A percentile compares a stretch with the other conserved stretches of the same genome.
phyloP scores from a whole-genome alignment of 1,140 invertebrate genomes.

The Delia radicum region DNA sequence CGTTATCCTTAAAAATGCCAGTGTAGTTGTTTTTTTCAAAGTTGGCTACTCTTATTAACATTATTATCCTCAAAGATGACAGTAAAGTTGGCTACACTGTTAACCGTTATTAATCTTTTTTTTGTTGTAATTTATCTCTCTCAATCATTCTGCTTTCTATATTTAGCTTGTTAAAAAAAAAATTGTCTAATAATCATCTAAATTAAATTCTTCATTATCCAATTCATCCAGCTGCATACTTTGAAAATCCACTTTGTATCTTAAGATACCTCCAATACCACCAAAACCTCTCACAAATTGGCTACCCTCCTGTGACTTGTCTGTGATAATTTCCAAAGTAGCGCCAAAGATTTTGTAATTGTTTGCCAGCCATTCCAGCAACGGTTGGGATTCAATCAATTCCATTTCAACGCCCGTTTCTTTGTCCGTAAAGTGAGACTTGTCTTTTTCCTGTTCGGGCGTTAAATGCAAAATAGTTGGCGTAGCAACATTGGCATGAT shows the following conservation, averaged over 20 bases:
- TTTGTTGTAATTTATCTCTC: neutral
- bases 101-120: neutral
- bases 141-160: neutral
- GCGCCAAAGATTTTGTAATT: constrained; percentile 99
- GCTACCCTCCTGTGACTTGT: constrained; percentile 98
- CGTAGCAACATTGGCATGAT: constrained; percentile 82
- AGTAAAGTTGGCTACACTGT: neutral
- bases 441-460: constrained; percentile 98
- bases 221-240: constrained; percentile 88
- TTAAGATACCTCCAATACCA: constrained; percentile 96
- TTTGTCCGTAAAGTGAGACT: constrained; percentile 96
- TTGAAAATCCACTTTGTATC: constrained; percentile 99
- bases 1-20: neutral
- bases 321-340: constrained; percentile 99
- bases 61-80: too few species aligned
- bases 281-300: constrained; percentile 99
- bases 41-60: too few species aligned
- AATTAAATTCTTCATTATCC: constrained; percentile 80
- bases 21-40: neutral
- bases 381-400: constrained; percentile 91
- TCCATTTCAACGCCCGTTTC: constrained; percentile 98
- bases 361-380: constrained; percentile 98
- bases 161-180: constrained; percentile 29
- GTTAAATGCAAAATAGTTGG: constrained; percentile 94
- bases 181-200: constrained; percentile 85